These are phyloP conservation scores for Dendrolimus pini DNA, from an alignment of 2,888 invertebrate genomes.

Conservation along the genomic window DNA sequence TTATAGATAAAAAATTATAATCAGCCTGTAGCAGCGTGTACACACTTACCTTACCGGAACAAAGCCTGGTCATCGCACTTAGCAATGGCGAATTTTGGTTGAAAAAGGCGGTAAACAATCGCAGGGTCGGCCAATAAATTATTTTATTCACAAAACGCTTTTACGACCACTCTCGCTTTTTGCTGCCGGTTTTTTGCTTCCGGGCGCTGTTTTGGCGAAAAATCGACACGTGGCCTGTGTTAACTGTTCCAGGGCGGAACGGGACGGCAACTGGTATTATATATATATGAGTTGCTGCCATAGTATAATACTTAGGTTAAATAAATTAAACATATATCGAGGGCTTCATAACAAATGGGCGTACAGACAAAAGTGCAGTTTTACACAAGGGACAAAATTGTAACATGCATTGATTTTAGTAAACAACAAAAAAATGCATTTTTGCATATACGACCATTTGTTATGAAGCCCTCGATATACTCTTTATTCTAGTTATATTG, in stretches of 20 bases:
- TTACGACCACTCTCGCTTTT: constrained; percentile 56
- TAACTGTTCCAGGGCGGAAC: constrained; percentile 23
- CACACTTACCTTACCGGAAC: not conserved
- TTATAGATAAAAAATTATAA: too few relatives aligned
- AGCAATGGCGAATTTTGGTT: constrained; percentile 5
- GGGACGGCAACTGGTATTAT: constrained; percentile 1
- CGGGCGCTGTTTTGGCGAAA: constrained; percentile 38
- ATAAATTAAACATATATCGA: too few relatives aligned
- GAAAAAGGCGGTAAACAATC: not conserved
- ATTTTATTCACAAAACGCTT: constrained; percentile 45
- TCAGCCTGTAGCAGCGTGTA: not conserved
- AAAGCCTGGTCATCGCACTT: not conserved
- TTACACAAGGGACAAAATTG: too few relatives aligned
- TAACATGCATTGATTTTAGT: too few relatives aligned
- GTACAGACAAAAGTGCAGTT: too few relatives aligned
- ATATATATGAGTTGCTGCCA: too few relatives aligned
- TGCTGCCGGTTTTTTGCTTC: constrained; percentile 54
- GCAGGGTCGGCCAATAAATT: constrained; percentile 40
- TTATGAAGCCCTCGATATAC: too few relatives aligned
- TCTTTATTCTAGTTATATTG: too few relatives aligned
- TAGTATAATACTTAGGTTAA: too few relatives aligned
- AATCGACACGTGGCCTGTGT: constrained; percentile 59
- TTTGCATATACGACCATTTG: too few relatives aligned
- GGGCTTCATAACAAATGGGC: too few relatives aligned
- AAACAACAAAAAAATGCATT: too few relatives aligned